Base-by-base conservation (phyloP, 2,797 vertebrate genomes). In the Lycodopsis pacificus region DNA sequence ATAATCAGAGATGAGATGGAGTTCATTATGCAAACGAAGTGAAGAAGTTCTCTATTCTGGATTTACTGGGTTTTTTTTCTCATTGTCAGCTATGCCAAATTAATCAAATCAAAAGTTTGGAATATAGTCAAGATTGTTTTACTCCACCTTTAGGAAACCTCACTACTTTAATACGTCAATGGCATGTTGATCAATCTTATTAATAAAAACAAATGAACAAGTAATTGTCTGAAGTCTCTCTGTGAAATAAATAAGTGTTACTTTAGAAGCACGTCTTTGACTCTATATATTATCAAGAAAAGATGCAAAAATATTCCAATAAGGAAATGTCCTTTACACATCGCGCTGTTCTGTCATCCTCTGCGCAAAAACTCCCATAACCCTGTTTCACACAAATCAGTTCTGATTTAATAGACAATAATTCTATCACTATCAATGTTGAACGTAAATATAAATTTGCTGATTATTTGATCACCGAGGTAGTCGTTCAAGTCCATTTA, bases 11-110 rank as follows among this genome's bases (percentile, higher is more conserved):
- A 72, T 30, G 66, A 69, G 42, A 83, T 30, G 34, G 68, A 81
- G 76, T 69, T 85, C 49, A 74, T 73, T 73, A 88, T 68, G 65
- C 25, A 90, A 81, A 81, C 44, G 0, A 56, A 27, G n/a, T 12
- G 13, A 65, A 72, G 27, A 73, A 61, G 17, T 73, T 51, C 64
- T 58, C 15, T 20, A 3, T 34, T 80, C 42, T 68, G 61, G 56
- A 83, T 77, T 67, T 6, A 75, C 2, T n/a, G 17, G 20, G n/a
- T 17, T 32, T 19, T 38, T 65, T 22, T 61, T 57, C 32, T 30
- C 5, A 71, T 11, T 61, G 30, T 42, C 51, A 71, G 17, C 22
- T 17, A n/a, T 38, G 17, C 25, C 17, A 57, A 9, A 15, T 27
- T 7, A 27, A 36, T 57, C 8, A 73, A 34, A 63, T 56, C 4